phyloP scores from a whole-genome alignment of 2,888 invertebrate genomes.

The Esperia sulphurella region DNA sequence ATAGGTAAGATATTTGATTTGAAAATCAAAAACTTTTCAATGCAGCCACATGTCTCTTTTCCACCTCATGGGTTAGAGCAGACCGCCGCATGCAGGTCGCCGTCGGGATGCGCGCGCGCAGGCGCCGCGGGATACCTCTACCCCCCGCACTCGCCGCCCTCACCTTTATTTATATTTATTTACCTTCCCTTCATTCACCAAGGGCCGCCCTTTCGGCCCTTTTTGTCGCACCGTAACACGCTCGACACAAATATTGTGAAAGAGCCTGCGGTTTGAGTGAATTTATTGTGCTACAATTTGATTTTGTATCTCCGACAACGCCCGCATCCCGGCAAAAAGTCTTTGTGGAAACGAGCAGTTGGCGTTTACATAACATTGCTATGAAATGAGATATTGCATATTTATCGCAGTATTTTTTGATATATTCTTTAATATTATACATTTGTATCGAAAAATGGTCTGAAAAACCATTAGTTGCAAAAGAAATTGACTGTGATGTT shows the following conservation, averaged over 20 bases:
- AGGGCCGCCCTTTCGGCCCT: conserved; percentile 76
- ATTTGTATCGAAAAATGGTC: background rate
- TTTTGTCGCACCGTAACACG: conserved; percentile 70
- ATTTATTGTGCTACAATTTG: conserved; percentile 74
- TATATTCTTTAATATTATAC: background rate
- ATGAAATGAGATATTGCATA: background rate
- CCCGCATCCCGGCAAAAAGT: conserved; percentile 37
- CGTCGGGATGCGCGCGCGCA: conserved; percentile 17
- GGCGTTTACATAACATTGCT: conserved; percentile 9
- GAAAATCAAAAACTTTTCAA: no score
- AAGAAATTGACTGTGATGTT: background rate
- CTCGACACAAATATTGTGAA: conserved; percentile 78
- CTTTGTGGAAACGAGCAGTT: conserved; percentile 23
- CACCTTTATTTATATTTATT: conserved; percentile 79
- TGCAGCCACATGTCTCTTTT: no score
- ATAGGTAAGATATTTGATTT: no score
- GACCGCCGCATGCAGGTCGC: conserved; percentile 10
- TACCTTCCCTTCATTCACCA: conserved; percentile 78
- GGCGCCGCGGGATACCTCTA: conserved; percentile 42
- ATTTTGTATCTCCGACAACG: conserved; percentile 51
- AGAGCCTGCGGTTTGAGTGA: conserved; percentile 73
- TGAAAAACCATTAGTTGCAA: background rate
- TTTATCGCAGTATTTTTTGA: background rate
- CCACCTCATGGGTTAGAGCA: background rate
- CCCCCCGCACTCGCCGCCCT: conserved; percentile 43